Percentiles rank a stretch among this genome's conserved stretches.
Evolutionary conservation across 2,113 vertebrate genomes (phyloP).

Genomic region (Macaca fascicularis): DNA sequence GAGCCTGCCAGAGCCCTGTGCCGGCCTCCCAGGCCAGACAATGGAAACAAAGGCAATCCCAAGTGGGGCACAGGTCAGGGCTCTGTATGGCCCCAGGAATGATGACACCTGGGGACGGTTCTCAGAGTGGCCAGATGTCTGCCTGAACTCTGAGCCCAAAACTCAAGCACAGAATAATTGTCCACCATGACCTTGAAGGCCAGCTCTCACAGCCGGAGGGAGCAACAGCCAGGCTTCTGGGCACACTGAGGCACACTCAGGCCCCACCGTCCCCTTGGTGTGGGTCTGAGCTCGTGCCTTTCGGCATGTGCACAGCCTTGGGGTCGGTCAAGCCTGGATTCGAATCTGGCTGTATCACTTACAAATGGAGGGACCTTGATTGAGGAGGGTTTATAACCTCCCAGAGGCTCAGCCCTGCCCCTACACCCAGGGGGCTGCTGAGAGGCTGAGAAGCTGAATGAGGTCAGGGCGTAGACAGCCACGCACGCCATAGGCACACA

Average conservation of each 20-base stretch:
- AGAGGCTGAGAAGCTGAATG: not conserved
- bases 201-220: no score
- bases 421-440: not conserved
- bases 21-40: not conserved
- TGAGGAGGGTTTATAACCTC: not conserved
- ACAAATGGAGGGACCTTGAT: not conserved
- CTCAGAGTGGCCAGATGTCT: not conserved
- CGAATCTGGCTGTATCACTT: not conserved
- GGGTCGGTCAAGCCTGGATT: accelerated
- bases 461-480: no score
- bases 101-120: not conserved
- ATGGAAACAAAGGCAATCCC: not conserved
- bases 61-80: not conserved
- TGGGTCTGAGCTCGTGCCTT: not conserved
- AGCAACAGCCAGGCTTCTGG: no score
- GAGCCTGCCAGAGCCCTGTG: not conserved
- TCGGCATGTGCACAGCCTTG: not conserved
- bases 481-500: not conserved
- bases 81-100: not conserved
- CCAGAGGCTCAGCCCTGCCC: no score
- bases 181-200: not conserved
- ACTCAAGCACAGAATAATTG: not conserved
- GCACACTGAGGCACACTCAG: no score
- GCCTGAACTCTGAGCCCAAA: not conserved
- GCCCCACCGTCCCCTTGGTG: not conserved